These are phyloP conservation scores for Dendrolimus punctatus DNA, from an alignment of 1,140 invertebrate genomes.

Conservation along the genomic window DNA sequence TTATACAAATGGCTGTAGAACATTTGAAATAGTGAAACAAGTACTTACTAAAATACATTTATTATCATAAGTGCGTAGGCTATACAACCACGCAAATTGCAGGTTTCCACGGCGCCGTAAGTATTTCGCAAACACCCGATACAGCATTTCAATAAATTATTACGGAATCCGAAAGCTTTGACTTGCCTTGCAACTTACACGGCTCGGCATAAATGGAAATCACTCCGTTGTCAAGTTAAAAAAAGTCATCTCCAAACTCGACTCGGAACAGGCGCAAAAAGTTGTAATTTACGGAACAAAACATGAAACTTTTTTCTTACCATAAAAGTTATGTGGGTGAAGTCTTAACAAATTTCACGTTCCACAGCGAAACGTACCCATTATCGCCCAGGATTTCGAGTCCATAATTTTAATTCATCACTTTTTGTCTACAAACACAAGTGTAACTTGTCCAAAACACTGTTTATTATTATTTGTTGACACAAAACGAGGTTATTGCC, in stretches of 20 bases:
- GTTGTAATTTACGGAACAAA: constrained; percentile 56
- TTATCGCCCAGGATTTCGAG: constrained; percentile 53
- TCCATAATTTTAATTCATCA: constrained; percentile 62
- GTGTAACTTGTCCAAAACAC: constrained; percentile 53
- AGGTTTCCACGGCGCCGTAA: constrained; percentile 3
- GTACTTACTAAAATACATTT: too few species aligned
- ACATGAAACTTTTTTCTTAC: constrained; percentile 67
- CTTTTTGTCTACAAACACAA: constrained; percentile 38
- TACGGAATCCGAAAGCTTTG: background rate
- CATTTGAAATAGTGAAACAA: too few species aligned
- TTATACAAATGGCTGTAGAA: too few species aligned
- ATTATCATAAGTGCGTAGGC: background rate
- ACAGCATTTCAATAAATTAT: constrained; percentile 7
- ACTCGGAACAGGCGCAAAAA: constrained; percentile 25
- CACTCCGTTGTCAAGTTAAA: constrained; percentile 7
- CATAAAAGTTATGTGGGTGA: constrained; percentile 66
- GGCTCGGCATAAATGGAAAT: constrained; percentile 6
- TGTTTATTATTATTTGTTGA: constrained; percentile 64
- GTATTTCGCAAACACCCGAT: background rate
- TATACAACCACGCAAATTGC: constrained; percentile 7
- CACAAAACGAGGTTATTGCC: constrained; percentile 56
- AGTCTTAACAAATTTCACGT: constrained; percentile 50
- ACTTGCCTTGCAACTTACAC: constrained; percentile 7
- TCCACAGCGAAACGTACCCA: constrained; percentile 43
- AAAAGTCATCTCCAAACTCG: constrained; percentile 25